Base-by-base conservation (phyloP, 2,113 vertebrate genomes). In the Aldabrachelys gigantea region DNA sequence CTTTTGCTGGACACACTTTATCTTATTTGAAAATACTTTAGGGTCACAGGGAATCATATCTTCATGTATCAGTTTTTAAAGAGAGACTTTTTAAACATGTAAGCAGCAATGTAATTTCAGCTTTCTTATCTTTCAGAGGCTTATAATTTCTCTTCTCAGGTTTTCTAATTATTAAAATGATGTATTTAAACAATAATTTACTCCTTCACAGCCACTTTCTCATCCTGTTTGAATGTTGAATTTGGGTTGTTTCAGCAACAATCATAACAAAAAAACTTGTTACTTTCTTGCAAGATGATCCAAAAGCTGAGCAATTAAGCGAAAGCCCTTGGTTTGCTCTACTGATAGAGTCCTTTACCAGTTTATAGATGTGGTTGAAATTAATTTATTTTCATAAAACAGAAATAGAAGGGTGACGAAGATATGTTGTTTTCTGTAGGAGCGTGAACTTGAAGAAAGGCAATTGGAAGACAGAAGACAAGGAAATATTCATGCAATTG, bases 401-500 rank as follows among this genome's bases (percentile, higher is more conserved):
- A 81, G 82, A 79, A 89, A 76, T 5, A 80, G 53, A 59, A 47
- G 35, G 19, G 79, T 79, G 88, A 52, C 0, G 1, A 89, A 62
- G 62, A 76, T 6, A 84, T 78, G 41, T 93, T 93, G 49, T 82
- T 79, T 65, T 44, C 72, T 93, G 27, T 79, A 99, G 99, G 98
- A 99, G 88, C 98, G 91, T 82, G 99, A 99, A 95, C 97, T 98
- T 47, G 98, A 99, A 97, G 99, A 99, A 80, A 98, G 97, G 90
- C 97, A 97, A 1, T 25, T 97, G 8, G 99, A 99, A 87, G 96
- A 98, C 91, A 98, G 97, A 95, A 97, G 95, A 95, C 98, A 99
- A 95, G 97, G 97, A 10, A 88, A 96, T 54, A 97, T 98, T 5
- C 94, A 97, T 88, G 97, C 98, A 91, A 98, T 99, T 57, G 97